Percentiles rank a stretch among this genome's conserved stretches.
These are phyloP conservation scores for Cygnus atratus DNA, from an alignment of 2,113 vertebrate species.

Conservation along the genomic window DNA sequence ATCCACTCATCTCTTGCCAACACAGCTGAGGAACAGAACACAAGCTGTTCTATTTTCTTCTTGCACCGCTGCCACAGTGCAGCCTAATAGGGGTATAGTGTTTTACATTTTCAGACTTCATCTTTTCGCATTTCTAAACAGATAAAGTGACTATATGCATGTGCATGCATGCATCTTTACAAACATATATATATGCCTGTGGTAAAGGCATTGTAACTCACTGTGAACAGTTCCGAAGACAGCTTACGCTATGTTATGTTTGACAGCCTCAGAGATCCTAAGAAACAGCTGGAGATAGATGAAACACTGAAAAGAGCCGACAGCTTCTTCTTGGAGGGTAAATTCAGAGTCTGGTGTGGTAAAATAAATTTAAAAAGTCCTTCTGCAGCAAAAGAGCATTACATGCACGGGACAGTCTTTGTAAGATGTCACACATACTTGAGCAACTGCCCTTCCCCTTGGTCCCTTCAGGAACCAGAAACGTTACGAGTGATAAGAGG, in stretches of 20 bases:
- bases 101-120: not conserved
- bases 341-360: not conserved
- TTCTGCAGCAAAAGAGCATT: not conserved
- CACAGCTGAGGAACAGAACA: not conserved
- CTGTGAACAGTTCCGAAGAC: not conserved
- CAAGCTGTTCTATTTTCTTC: conserved; percentile 5
- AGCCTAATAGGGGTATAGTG: not conserved
- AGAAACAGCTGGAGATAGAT: not conserved
- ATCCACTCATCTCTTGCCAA: not conserved
- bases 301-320: not conserved
- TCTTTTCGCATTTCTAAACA: not conserved
- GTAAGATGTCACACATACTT: not conserved
- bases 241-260: not conserved
- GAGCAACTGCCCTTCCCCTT: not conserved
- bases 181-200: not conserved
- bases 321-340: not conserved
- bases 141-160: not conserved
- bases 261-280: not conserved
- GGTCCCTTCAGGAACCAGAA: not conserved
- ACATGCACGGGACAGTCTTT: not conserved
- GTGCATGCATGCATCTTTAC: not conserved
- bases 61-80: not conserved
- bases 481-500: not conserved
- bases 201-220: not conserved
- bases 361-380: not conserved